These are phyloP conservation scores for Sericinus montela DNA, from an alignment of 2,888 invertebrate species.

Conservation along the genomic window DNA sequence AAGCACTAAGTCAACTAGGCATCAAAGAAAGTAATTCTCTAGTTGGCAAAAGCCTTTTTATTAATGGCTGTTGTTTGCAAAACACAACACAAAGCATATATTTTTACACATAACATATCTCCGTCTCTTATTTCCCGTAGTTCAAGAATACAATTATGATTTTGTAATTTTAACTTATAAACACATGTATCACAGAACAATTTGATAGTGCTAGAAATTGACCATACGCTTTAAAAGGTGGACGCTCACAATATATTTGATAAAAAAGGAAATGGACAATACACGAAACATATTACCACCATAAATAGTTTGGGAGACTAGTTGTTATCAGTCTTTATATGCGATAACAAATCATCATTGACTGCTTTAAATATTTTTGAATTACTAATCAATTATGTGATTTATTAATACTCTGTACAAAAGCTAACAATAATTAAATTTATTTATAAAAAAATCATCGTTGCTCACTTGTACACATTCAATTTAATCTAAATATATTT, in stretches of 20 bases:
- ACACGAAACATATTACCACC: constrained; percentile 16
- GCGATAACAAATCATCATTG: too few relatives aligned
- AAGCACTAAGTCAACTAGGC: neutral
- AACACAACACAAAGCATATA: neutral
- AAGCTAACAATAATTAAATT: too few relatives aligned
- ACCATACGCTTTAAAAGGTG: constrained; percentile 62
- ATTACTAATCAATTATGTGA: too few relatives aligned
- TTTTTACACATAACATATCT: neutral
- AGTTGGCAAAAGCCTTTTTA: neutral
- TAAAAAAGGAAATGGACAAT: constrained; percentile 19
- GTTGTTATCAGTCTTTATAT: too few relatives aligned
- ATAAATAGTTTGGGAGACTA: constrained; percentile 19
- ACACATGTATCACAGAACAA: constrained; percentile 76
- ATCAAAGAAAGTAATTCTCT: neutral
- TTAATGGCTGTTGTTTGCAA: neutral
- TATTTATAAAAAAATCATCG: too few relatives aligned
- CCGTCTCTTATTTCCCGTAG: constrained; percentile 14
- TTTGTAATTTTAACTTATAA: constrained; percentile 58
- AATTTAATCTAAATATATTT: too few relatives aligned
- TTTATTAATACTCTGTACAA: too few relatives aligned
- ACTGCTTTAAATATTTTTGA: too few relatives aligned
- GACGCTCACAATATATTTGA: constrained; percentile 41
- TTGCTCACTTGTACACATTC: too few relatives aligned
- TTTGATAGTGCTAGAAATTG: constrained; percentile 77
- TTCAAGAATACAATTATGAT: constrained; percentile 25